phyloP scores from a whole-genome alignment of 2,113 vertebrate species.

The Nothobranchius kuhntae region DNA sequence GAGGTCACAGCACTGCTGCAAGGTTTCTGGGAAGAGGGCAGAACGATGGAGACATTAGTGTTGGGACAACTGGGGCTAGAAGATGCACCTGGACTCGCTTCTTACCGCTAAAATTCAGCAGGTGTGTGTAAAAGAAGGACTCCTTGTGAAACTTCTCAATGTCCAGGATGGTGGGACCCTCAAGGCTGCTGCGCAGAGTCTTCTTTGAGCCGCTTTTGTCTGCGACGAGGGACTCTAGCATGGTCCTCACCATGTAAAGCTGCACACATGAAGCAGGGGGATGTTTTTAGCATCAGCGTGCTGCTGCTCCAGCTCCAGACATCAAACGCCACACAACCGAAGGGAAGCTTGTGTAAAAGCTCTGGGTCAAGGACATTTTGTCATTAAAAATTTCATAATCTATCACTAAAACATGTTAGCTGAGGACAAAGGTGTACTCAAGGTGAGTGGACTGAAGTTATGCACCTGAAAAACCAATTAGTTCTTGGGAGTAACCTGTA shows the following conservation, averaged over 20 bases:
- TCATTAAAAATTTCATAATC: no score
- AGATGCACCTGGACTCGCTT: neutral
- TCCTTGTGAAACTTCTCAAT: slow-evolving; percentile 98
- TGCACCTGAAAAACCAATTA: slow-evolving; percentile 21
- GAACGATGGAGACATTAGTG: neutral
- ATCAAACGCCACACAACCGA: neutral
- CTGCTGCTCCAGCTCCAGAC: neutral
- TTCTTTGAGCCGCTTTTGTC: slow-evolving; percentile 99
- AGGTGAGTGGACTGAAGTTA: neutral
- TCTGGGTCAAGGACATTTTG: no score
- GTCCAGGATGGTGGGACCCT: slow-evolving; percentile 93
- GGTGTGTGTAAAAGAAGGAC: slow-evolving; percentile 97
- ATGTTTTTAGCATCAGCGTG: no score
- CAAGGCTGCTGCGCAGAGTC: slow-evolving; percentile 93
- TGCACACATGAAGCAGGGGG: slow-evolving; percentile 49
- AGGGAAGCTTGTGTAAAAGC: no score
- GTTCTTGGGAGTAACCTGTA: slow-evolving; percentile 36
- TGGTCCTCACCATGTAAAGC: slow-evolving; percentile 99
- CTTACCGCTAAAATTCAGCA: slow-evolving; percentile 97
- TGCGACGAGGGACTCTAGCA: slow-evolving; percentile 97
- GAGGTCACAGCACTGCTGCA: slow-evolving; percentile 97
- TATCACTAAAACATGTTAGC: no score
- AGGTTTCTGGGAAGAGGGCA: slow-evolving; percentile 81
- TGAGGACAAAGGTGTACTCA: neutral
- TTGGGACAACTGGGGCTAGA: neutral